phyloP scores from a whole-genome alignment of 30 jellyfish, hydroid and myxozoan genomes.

The Aurelia aurita complex sp. Pacific region DNA sequence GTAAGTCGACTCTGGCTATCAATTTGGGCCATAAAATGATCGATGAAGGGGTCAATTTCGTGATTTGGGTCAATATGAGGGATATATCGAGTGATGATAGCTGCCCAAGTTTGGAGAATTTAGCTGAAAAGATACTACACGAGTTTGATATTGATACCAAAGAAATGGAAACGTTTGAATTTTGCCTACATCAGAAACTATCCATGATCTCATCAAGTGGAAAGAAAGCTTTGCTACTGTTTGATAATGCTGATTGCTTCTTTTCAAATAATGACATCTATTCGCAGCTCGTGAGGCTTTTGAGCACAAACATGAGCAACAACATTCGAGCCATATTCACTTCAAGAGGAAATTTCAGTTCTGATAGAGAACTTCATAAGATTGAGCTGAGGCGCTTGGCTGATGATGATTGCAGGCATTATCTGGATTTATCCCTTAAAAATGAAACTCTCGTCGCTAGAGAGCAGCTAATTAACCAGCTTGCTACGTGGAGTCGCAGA shows the following conservation, averaged over 20 bases:
- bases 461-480: not conserved
- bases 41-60: conserved; percentile 12
- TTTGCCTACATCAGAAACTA: not conserved
- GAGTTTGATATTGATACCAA: conserved; percentile 19
- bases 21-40: conserved; percentile 13
- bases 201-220: conserved; percentile 1
- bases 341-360: too few species aligned
- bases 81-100: not conserved
- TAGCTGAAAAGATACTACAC: conserved; percentile 9
- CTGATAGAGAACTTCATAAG: too few species aligned
- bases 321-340: conserved; percentile 8
- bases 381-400: not conserved
- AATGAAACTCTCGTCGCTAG: not conserved
- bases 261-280: not conserved
- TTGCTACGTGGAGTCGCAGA: not conserved
- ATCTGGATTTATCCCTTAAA: not conserved
- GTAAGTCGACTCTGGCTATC: conserved; percentile 13
- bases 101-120: not conserved
- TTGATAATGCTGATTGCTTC: conserved; percentile 35
- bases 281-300: not conserved
- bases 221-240: conserved; percentile 7
- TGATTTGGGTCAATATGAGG: conserved; percentile 43
- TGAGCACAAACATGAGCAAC: not conserved
- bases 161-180: not conserved
- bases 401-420: not conserved